A percentile compares a stretch with the other conserved stretches of the same genome.
Evolutionary conservation across 2,113 vertebrate species (phyloP).

Genomic region (Steatornis caripensis): DNA sequence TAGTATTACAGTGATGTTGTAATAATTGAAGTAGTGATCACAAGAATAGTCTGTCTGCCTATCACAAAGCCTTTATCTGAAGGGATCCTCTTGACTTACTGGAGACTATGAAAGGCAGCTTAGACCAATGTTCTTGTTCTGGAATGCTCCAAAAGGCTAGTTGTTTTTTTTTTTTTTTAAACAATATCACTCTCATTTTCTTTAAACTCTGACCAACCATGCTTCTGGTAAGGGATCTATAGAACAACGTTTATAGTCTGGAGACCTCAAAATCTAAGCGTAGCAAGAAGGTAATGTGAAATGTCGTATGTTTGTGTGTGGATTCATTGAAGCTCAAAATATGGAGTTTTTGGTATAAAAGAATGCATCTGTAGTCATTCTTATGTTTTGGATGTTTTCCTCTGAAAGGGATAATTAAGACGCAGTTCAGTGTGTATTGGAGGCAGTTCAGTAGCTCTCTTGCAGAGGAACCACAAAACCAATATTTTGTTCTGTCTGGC

Average conservation of each 20-base stretch:
- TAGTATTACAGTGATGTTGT: not conserved
- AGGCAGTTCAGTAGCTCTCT: not conserved
- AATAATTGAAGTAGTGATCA: not conserved
- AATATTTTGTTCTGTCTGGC: not conserved
- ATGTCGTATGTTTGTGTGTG: not conserved
- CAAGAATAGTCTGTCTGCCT: not conserved
- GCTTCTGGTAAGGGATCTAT: not conserved
- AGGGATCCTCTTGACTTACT: not conserved
- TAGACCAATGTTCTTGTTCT: not conserved
- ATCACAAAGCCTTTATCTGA: not conserved
- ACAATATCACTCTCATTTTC: not conserved
- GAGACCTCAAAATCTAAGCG: not conserved
- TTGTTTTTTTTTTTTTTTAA: no score
- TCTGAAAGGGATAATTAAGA: not conserved
- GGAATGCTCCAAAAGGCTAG: not conserved
- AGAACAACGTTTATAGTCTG: not conserved
- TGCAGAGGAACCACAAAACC: not conserved
- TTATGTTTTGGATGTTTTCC: not conserved
- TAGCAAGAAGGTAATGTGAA: not conserved
- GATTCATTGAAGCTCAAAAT: not conserved
- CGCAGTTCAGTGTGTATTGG: not conserved
- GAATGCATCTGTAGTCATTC: not conserved
- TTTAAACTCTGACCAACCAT: not conserved
- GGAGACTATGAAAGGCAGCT: not conserved
- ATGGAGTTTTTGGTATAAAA: not conserved